These are phyloP conservation scores for Tenualosa ilisha DNA, from an alignment of 2,797 vertebrate species.

Conservation along the genomic window DNA sequence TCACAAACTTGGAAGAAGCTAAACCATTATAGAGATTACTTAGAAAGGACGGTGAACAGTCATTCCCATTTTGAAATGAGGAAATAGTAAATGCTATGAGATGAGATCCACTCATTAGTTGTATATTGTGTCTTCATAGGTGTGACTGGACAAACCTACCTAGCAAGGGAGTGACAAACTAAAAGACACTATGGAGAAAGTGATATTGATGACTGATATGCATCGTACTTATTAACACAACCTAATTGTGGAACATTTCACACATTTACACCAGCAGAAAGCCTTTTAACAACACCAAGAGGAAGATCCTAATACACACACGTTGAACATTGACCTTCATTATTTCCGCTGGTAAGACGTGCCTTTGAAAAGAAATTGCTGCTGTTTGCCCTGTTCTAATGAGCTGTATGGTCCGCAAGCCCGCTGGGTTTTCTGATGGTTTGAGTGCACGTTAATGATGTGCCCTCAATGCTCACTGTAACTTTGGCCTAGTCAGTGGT, in stretches of 20 bases:
- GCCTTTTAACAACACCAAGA: neutral
- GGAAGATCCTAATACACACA: neutral
- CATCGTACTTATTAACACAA: neutral
- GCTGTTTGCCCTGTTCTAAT: neutral
- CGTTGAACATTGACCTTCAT: neutral
- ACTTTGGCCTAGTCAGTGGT: neutral
- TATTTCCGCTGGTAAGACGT: neutral
- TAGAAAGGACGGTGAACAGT: neutral
- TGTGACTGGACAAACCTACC: neutral
- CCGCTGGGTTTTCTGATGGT: neutral
- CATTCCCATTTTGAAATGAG: neutral
- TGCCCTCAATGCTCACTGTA: neutral
- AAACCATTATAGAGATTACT: neutral
- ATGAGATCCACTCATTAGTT: neutral
- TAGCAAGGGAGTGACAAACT: neutral
- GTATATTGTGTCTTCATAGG: neutral
- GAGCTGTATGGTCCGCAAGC: neutral
- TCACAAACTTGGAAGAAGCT: constrained; percentile 22
- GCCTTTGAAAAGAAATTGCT: neutral
- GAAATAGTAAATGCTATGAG: neutral
- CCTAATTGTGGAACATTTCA: neutral
- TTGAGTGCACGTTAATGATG: neutral
- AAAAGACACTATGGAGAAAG: neutral
- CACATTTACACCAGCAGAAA: neutral
- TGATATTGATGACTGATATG: neutral